Base-by-base conservation (phyloP, 2,113 vertebrate genomes). In the Neotoma lepida region DNA sequence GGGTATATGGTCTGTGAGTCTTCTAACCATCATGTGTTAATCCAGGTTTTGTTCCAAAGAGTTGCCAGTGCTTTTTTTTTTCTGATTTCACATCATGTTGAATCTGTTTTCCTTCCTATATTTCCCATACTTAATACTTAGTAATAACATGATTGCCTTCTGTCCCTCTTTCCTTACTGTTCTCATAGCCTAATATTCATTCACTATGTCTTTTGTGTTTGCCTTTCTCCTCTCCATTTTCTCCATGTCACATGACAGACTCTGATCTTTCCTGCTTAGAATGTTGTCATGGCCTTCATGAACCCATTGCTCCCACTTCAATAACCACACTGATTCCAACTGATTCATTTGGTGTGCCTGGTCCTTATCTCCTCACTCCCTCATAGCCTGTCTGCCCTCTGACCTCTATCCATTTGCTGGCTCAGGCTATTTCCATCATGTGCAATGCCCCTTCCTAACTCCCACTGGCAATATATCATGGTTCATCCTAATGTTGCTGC, bases 11-110 rank as follows among this genome's bases (percentile, higher is more conserved):
- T 46, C 76, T 86, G 22, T 66, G 73, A 54, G 66, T 56, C 66
- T 90, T 86, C 85, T 85, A 86, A 76, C 54, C 76, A 51, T 82
- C 15, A 95, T 73, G 80, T 89, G 76, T 77, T 96, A 93, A 85
- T 77, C 56, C 44, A 91, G 90, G 81, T 71, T 93, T 92, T 39
- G 78, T 84, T 97, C 82, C 90, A 94, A 86, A 92, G 70, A 95
- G 77, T 74, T 64, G 4, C 30, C 71, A 92, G 88, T 71, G 73
- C 71, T 95, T 91, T 66, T 80, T n/a, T 87, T 35, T 9, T 28
- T 0, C 61, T 80, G 18, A 64, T 20, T 64, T 86, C 54, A n/a
- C 71, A 86, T 82, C 81, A 22, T 85, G 51, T 90, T 63, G 76
- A 13, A 86, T 93, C 84, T 84, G 22, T 58, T 92, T 76, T 93